Base-by-base conservation (phyloP, 2,888 invertebrate species). In the Tuberolachnus salignus region DNA sequence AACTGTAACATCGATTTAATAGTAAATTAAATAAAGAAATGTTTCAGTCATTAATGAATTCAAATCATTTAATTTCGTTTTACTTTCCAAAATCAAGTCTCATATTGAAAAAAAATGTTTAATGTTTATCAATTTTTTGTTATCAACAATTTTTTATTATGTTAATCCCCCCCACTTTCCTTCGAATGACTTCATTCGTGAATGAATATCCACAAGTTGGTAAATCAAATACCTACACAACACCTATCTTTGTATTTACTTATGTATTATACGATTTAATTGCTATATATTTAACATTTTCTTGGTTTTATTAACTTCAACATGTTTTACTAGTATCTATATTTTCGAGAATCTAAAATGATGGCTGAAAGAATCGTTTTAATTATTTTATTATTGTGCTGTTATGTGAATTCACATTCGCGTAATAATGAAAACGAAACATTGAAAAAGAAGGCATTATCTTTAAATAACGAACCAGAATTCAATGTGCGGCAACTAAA, bases 401-500 rank as follows among this genome's bases (percentile, higher is more conserved):
- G 53, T 53, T 64, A 44, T 44, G 55, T 26, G 8, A 66, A 34
- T 26, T 46, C 66, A 26, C 34, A 67, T 34, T 74, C 73, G 0
- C 63, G 63, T 26, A 59, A 59, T 8, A 42, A 69, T 1, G 78
- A 78, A 42, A 78, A 78, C 14, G 78, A 78, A 78, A 78, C 69
- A 11, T 42, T 69, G 3, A 78, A 78, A 78, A 78, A 69, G 14
- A 67, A 67, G 16, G 6, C 34, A 34, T 8, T 61, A 23, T 78
- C 69, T 3, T 82, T 82, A 23, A 82, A 82, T 34, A 81, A 81
- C 61, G 83, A 84, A 72, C 82, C 83, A 82, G 85, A 86, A 80
- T 87, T 89, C 0, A 88, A 90, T 81, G 90, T 94, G 82, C 89
- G 92, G 84, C 91, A 89, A 81, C 85, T 94, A 64, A 91, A 94